phyloP scores from a whole-genome alignment of 2,888 invertebrate genomes.

The Melangyna quadrimaculata region DNA sequence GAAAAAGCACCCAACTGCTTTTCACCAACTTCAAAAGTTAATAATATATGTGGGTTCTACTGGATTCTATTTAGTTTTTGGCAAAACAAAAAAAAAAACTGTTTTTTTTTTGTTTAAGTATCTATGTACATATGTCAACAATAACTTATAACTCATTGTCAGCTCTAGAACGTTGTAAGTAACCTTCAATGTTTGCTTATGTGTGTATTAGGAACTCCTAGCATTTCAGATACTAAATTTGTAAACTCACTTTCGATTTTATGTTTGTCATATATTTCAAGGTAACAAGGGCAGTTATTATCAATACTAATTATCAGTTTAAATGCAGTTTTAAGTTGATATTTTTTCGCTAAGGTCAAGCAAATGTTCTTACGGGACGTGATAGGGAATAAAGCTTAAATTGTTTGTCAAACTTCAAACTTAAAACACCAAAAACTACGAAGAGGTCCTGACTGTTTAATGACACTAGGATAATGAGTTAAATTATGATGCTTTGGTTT shows the following conservation, averaged over 20 bases:
- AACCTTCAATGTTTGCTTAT: background rate
- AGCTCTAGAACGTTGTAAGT: background rate
- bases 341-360: background rate
- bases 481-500: background rate
- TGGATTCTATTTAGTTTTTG: background rate
- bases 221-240: background rate
- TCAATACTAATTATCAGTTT: background rate
- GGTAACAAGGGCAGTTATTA: background rate
- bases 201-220: background rate
- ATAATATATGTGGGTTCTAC: too few relatives aligned
- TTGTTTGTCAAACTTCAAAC: background rate
- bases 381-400: too few relatives aligned
- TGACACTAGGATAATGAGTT: background rate
- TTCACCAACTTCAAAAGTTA: background rate
- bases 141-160: background rate
- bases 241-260: background rate
- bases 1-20: background rate
- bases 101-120: too few relatives aligned
- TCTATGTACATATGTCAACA: background rate
- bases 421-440: background rate
- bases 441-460: background rate
- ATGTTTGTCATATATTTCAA: background rate
- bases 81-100: background rate
- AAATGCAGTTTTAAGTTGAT: background rate
- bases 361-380: background rate